Evolutionary conservation across 2,113 vertebrate species (phyloP).

Genomic region (Struthidea cinerea): DNA sequence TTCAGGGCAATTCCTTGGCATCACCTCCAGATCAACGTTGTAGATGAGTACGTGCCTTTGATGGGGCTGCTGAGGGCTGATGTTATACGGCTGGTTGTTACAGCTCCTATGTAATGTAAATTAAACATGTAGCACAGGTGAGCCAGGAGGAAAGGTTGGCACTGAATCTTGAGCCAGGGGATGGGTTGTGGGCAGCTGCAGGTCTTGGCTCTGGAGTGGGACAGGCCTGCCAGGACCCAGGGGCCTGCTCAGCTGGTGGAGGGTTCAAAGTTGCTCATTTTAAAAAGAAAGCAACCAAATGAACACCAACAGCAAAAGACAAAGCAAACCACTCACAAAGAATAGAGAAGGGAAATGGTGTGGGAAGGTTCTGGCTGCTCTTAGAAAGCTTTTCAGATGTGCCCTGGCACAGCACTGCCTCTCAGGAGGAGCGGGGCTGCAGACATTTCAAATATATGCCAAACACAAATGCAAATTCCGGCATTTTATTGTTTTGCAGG

Average conservation of each 20-base stretch:
- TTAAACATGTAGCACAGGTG: background rate
- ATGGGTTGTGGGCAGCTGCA: background rate
- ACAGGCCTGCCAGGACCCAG: background rate
- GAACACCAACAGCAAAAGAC: background rate
- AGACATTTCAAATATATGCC: background rate
- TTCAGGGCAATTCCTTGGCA: background rate
- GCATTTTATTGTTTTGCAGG: background rate
- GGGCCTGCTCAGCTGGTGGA: background rate
- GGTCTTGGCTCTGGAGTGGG: background rate
- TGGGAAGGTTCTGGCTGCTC: background rate
- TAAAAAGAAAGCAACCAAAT: background rate
- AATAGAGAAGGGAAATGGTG: background rate
- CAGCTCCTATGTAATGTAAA: background rate
- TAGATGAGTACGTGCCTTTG: background rate
- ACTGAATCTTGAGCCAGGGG: background rate
- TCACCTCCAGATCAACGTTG: rapidly evolving
- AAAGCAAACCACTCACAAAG: background rate
- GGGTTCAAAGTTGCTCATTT: background rate
- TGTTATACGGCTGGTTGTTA: background rate
- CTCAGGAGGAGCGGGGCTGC: background rate
- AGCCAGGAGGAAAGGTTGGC: background rate
- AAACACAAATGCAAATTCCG: background rate
- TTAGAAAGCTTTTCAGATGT: background rate
- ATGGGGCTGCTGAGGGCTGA: background rate
- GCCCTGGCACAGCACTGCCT: background rate